phyloP scores from a whole-genome alignment of 1,140 invertebrate genomes.

The Rhopalosiphum padi region DNA sequence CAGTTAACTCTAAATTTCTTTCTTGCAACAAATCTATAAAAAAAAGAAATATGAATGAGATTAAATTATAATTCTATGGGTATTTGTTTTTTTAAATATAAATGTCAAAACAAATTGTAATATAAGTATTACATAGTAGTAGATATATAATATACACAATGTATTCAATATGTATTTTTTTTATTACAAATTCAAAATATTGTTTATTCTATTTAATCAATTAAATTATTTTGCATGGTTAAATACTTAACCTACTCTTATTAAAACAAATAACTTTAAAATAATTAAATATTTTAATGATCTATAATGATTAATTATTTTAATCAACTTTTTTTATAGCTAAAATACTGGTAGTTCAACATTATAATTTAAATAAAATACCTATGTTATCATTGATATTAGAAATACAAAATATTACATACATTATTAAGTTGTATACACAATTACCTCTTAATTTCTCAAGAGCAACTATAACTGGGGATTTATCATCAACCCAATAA shows the following conservation, averaged over 20 bases:
- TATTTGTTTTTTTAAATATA: too few species aligned
- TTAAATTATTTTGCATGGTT: background rate
- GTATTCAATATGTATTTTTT: too few species aligned
- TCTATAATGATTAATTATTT: background rate
- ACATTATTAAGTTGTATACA: conserved; percentile 61
- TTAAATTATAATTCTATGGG: background rate
- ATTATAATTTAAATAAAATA: background rate
- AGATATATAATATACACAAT: too few species aligned
- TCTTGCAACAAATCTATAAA: conserved; percentile 48
- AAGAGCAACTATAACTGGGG: conserved; percentile 72
- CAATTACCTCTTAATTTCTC: conserved; percentile 82
- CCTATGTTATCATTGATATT: background rate
- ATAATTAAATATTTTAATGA: background rate
- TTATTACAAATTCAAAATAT: background rate
- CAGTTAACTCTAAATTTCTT: conserved; percentile 60
- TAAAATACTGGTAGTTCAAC: background rate
- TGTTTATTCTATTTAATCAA: background rate
- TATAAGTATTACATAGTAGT: too few species aligned
- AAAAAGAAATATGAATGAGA: background rate
- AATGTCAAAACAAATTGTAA: background rate
- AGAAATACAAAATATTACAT: background rate
- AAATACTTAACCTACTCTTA: background rate
- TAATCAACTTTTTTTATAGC: background rate
- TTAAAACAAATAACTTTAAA: background rate
- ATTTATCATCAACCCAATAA: conserved; percentile 66